These are phyloP conservation scores for Wiebesia pumilae DNA, from an alignment of 1,140 invertebrate species.

Conservation along the genomic window DNA sequence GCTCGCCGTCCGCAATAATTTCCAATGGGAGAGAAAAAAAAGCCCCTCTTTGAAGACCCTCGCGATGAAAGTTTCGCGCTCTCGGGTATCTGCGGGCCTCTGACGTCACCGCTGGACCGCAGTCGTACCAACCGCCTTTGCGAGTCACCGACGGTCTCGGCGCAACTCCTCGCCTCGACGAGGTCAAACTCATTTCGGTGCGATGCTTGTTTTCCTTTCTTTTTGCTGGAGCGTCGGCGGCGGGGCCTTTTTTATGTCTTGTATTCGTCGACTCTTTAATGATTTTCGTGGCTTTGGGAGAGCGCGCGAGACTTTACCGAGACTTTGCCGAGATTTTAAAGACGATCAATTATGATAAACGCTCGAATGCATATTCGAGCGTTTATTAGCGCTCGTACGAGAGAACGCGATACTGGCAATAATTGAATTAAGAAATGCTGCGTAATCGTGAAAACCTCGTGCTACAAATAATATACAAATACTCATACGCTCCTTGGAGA, in stretches of 20 bases:
- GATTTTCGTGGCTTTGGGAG: no score
- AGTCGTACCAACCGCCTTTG: constrained; percentile 28
- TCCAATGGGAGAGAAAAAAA: not conserved
- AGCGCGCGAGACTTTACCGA: not conserved
- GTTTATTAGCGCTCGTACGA: not conserved
- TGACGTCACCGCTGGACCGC: constrained; percentile 39
- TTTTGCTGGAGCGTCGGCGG: not conserved
- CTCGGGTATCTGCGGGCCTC: not conserved
- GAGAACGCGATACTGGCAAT: not conserved
- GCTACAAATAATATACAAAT: not conserved
- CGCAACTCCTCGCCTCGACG: constrained; percentile 7
- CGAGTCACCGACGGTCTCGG: not conserved
- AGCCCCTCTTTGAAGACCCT: not conserved
- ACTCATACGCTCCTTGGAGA: not conserved
- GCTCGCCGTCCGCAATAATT: no score
- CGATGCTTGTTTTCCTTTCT: not conserved
- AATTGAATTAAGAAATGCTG: not conserved
- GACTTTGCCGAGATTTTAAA: no score
- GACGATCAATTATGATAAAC: not conserved
- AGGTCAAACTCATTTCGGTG: constrained; percentile 29
- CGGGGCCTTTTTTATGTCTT: not conserved
- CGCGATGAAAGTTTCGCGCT: constrained; percentile 18
- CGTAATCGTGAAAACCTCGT: not conserved
- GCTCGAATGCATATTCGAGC: no score
- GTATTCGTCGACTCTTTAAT: not conserved